These are phyloP conservation scores for Plecturocebus donacophilus DNA, from an alignment of 2,113 vertebrate genomes.

Conservation along the genomic window DNA sequence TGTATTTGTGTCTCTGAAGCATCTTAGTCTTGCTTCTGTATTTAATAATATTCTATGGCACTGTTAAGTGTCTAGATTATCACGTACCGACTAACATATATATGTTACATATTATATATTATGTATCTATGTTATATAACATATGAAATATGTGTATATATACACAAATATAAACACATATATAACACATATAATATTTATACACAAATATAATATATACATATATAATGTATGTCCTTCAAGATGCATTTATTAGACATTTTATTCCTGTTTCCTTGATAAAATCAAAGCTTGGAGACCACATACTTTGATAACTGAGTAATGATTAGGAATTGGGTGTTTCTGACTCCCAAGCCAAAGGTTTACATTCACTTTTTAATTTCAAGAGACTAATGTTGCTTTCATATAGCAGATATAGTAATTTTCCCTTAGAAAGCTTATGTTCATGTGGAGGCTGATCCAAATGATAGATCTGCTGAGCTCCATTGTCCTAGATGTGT, in stretches of 20 bases:
- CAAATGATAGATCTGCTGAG: not conserved
- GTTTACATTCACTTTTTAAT: not conserved
- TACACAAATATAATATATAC: too few species aligned
- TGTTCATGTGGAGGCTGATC: not conserved
- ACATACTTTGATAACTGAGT: not conserved
- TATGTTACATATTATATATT: not conserved
- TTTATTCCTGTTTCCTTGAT: not conserved
- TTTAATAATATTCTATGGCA: not conserved
- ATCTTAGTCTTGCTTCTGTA: not conserved
- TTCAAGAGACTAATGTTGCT: not conserved
- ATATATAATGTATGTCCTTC: not conserved
- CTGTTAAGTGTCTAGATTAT: not conserved
- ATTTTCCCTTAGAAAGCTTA: not conserved
- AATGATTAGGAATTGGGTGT: not conserved
- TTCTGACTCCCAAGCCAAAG: not conserved
- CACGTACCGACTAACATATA: not conserved
- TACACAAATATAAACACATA: too few species aligned
- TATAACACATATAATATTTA: too few species aligned
- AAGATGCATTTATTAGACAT: not conserved
- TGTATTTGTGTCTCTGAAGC: not conserved
- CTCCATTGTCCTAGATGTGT: not conserved
- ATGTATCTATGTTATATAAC: not conserved
- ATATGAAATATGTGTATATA: too few species aligned
- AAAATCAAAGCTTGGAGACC: not conserved
- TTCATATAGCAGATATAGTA: not conserved